phyloP scores from a whole-genome alignment of 2,888 invertebrate genomes.

The Drosophila tanythrix region DNA sequence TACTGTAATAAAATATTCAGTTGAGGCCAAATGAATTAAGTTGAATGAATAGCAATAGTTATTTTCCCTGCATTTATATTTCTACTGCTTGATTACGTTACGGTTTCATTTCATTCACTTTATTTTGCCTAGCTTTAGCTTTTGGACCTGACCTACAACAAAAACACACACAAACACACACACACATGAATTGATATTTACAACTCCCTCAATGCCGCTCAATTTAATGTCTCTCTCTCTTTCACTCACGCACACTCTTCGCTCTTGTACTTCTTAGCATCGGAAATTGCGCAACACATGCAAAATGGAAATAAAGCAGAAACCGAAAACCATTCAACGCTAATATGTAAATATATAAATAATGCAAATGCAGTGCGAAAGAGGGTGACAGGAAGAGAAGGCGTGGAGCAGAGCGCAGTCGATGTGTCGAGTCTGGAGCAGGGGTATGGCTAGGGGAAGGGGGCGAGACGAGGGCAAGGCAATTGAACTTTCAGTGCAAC shows the following conservation, averaged over 20 bases:
- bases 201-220: slow-evolving; percentile 44
- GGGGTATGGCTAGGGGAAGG: slow-evolving; percentile 27
- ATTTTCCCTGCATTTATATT: neutral
- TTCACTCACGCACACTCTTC: neutral
- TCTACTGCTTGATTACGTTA: neutral
- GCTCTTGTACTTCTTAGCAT: slow-evolving; percentile 39
- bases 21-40: neutral
- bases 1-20: neutral
- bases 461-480: slow-evolving; percentile 61
- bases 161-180: slow-evolving; percentile 24
- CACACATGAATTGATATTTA: slow-evolving; percentile 30
- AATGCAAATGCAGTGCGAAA: slow-evolving; percentile 68
- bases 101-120: slow-evolving; percentile 18
- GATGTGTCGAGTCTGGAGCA: slow-evolving; percentile 9
- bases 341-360: slow-evolving; percentile 63
- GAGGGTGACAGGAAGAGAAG: slow-evolving; percentile 8
- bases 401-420: slow-evolving; percentile 16
- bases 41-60: neutral
- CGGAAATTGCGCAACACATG: slow-evolving; percentile 78
- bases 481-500: slow-evolving; percentile 77
- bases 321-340: slow-evolving; percentile 37
- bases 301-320: slow-evolving; percentile 67
- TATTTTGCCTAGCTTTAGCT: slow-evolving; percentile 24
- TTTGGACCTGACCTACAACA: slow-evolving; percentile 60
- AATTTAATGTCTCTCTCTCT: slow-evolving; percentile 5